Evolutionary conservation across 2,797 vertebrate species (phyloP).

Genomic region (Tamandua tetradactyla): DNA sequence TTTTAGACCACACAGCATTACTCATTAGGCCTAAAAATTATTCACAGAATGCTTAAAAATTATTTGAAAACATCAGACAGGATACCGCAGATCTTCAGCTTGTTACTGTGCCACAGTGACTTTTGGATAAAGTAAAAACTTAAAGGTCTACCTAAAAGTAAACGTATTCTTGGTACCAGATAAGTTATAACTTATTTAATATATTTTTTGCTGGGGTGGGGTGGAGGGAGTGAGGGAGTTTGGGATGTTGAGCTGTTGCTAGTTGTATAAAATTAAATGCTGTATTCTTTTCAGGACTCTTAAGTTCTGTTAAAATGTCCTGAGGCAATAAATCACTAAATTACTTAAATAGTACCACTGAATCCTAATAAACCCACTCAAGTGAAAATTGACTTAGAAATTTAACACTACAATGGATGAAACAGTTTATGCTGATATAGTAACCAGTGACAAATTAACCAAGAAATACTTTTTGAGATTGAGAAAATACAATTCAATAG

Average conservation of each 20-base stretch:
- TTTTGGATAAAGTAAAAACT: background rate
- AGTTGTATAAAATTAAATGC: background rate
- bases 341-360: background rate
- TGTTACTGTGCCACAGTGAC: background rate
- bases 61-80: background rate
- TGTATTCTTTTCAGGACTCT: background rate
- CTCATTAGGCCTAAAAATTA: background rate
- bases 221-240: no score
- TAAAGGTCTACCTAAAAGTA: background rate
- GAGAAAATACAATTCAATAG: background rate
- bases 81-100: background rate
- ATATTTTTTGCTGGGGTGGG: no score
- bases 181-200: background rate
- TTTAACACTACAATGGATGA: background rate
- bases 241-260: background rate
- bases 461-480: background rate
- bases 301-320: background rate
- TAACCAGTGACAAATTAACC: background rate
- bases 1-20: background rate
- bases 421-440: background rate
- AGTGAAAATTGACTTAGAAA: background rate
- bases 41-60: background rate
- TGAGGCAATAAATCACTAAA: background rate
- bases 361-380: background rate
- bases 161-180: background rate